These are phyloP conservation scores for Drosophila ercepeae DNA, from an alignment of 1,140 invertebrate species.

Conservation along the genomic window DNA sequence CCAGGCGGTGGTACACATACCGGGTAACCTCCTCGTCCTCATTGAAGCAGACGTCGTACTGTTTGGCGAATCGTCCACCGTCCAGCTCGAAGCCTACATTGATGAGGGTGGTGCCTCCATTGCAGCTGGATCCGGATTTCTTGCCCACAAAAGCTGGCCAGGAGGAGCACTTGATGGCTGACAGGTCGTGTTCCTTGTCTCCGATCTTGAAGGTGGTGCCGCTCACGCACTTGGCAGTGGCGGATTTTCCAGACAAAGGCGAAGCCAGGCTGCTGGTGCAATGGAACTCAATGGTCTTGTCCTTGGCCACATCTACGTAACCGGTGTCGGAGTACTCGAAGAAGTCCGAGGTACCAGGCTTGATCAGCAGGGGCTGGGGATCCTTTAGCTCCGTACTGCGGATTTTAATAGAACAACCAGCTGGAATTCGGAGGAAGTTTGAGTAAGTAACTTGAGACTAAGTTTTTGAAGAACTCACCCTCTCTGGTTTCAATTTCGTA, in stretches of 20 bases:
- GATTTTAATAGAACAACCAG: constrained; percentile 65
- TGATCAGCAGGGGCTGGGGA: constrained; percentile 62
- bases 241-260: constrained; percentile 60
- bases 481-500: constrained; percentile 28
- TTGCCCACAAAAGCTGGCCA: constrained; percentile 69
- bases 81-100: constrained; percentile 61
- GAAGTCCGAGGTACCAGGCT: constrained; percentile 59
- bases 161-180: constrained; percentile 61
- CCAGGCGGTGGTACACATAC: constrained; percentile 77
- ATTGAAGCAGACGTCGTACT: constrained; percentile 84
- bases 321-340: constrained; percentile 51
- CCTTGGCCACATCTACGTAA: constrained; percentile 53
- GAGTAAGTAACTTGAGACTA: background rate
- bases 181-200: constrained; percentile 55
- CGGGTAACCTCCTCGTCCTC: constrained; percentile 72
- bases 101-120: constrained; percentile 66
- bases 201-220: constrained; percentile 59
- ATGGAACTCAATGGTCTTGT: constrained; percentile 61
- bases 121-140: constrained; percentile 67
- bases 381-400: constrained; percentile 61
- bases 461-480: constrained; percentile 20
- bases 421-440: constrained; percentile 6
- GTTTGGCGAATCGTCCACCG: constrained; percentile 62
- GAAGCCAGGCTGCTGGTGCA: constrained; percentile 68
- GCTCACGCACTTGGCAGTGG: constrained; percentile 60